A percentile compares a stretch with the other conserved stretches of the same genome.
Evolutionary conservation across 2,797 vertebrate genomes (phyloP).

Genomic region (Leptoclinus maculatus): DNA sequence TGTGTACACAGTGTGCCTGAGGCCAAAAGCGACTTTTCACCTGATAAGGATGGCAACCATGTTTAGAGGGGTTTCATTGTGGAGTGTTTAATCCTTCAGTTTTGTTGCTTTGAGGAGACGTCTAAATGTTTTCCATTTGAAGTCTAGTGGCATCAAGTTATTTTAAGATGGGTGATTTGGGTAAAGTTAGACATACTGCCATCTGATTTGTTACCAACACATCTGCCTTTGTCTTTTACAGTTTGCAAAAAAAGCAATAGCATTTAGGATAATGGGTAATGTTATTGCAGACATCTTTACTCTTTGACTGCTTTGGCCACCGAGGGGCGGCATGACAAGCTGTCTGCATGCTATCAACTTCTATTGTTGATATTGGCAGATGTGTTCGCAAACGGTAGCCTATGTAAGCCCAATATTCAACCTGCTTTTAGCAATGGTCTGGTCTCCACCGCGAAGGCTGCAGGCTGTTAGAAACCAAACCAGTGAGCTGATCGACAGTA

Average conservation of each 20-base stretch:
- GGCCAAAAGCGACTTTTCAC: slow-evolving; percentile 1
- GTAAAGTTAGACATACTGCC: not conserved
- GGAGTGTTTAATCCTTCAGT: not conserved
- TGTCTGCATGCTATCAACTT: too few relatives aligned
- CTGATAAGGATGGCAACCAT: not conserved
- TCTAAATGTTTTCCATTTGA: not conserved
- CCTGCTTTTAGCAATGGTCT: not conserved
- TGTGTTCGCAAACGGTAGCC: too few relatives aligned
- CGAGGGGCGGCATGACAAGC: too few relatives aligned
- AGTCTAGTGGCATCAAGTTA: not conserved
- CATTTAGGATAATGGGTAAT: not conserved
- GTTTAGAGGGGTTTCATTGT: not conserved
- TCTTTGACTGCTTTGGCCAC: too few relatives aligned
- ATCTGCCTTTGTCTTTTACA: too few relatives aligned
- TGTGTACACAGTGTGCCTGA: not conserved
- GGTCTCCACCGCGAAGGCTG: not conserved
- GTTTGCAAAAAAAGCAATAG: not conserved
- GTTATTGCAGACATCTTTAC: not conserved
- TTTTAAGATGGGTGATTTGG: not conserved
- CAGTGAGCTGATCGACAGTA: not conserved
- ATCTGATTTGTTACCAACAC: not conserved
- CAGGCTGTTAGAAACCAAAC: not conserved
- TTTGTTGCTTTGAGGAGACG: not conserved
- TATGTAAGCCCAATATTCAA: not conserved
- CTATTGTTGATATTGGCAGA: too few relatives aligned